These are phyloP conservation scores for Erinaceus europaeus DNA, from an alignment of 2,113 vertebrate genomes.

Conservation along the genomic window DNA sequence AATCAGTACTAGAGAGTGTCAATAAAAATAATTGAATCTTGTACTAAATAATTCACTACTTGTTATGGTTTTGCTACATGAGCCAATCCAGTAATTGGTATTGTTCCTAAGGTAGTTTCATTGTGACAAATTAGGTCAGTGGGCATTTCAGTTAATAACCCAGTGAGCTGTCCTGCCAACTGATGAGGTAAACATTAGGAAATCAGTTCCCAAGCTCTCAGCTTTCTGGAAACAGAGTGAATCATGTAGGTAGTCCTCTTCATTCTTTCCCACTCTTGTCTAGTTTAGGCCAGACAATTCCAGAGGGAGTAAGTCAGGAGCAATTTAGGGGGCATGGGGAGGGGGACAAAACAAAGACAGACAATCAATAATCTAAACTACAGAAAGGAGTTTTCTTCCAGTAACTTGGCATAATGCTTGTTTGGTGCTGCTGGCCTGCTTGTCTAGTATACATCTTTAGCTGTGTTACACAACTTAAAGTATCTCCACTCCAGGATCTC, in stretches of 20 bases:
- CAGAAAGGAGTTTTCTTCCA: constrained; percentile 47
- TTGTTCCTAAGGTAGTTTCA: constrained; percentile 73
- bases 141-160: constrained; percentile 71
- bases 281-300: constrained; percentile 28
- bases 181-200: constrained; percentile 60
- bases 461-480: constrained; percentile 37
- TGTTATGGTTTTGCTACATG: constrained; percentile 68
- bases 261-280: constrained; percentile 8
- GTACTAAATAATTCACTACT: constrained; percentile 66
- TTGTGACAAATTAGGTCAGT: constrained; percentile 74
- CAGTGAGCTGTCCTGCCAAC: constrained; percentile 59
- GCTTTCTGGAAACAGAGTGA: constrained; percentile 46
- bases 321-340: background rate
- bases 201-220: constrained; percentile 57
- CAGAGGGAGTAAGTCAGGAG: background rate
- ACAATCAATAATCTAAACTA: constrained; percentile 8
- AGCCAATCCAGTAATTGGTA: constrained; percentile 59
- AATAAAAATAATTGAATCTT: constrained; percentile 71
- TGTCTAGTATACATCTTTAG: background rate
- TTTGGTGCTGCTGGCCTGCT: constrained; percentile 4
- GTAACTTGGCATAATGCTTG: constrained; percentile 9
- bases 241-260: constrained; percentile 54
- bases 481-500: constrained; percentile 80
- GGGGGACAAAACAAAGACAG: constrained; percentile 32
- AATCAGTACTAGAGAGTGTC: constrained; percentile 60